Conservation (phyloP, 1,140 invertebrate genomes). For the Polypedilum pembai region DNA sequence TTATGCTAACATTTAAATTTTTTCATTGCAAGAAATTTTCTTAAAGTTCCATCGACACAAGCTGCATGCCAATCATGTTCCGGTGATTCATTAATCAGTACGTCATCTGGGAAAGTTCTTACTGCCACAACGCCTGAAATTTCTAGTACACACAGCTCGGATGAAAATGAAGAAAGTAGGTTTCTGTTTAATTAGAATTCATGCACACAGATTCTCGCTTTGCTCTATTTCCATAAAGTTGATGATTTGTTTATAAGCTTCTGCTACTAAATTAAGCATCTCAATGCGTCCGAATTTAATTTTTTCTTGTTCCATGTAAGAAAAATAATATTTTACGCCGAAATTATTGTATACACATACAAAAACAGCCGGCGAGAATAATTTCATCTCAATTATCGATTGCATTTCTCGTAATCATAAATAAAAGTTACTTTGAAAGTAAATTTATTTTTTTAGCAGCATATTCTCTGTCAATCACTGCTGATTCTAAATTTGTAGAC, state of each 20-base stretch:
- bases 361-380: not conserved
- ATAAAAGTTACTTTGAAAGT: not conserved
- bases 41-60: slow-evolving; percentile 44
- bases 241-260: slow-evolving; percentile 18
- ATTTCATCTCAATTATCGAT: not conserved
- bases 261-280: not conserved
- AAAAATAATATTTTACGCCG: not conserved
- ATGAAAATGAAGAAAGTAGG: slow-evolving; percentile 36
- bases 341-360: not conserved
- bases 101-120: slow-evolving; percentile 41
- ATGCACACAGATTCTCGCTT: not conserved
- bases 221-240: not conserved
- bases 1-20: not conserved
- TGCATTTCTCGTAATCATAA: not conserved
- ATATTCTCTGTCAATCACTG: not conserved
- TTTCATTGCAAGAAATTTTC: slow-evolving; percentile 33
- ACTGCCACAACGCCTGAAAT: slow-evolving; percentile 40
- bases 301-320: not conserved
- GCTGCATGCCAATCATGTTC: slow-evolving; percentile 43
- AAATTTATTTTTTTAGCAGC: not conserved
- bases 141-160: slow-evolving; percentile 42
- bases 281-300: not conserved
- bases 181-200: slow-evolving; percentile 1
- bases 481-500: not conserved
- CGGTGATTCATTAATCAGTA: slow-evolving; percentile 46